Percentiles rank a stretch among this genome's conserved stretches.
Evolutionary conservation across 2,888 invertebrate species (phyloP).

Genomic region (Cyclophora albipunctata): DNA sequence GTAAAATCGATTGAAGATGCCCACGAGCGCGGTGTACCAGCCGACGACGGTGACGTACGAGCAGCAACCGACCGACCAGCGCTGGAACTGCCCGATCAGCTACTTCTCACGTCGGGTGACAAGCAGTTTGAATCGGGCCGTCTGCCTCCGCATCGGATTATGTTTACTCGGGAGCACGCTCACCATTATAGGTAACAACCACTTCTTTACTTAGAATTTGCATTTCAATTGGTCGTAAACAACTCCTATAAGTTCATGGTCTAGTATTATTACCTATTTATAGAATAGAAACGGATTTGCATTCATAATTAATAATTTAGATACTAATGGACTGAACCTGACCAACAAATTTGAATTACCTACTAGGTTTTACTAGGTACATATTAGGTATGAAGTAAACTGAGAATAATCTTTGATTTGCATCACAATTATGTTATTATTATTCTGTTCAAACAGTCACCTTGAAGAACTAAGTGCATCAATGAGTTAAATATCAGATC

Average conservation of each 20-base stretch:
- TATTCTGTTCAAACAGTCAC: constrained; percentile 25
- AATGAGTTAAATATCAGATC: constrained; percentile 14
- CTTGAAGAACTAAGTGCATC: constrained; percentile 27
- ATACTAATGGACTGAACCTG: too few species aligned
- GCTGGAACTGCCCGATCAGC: constrained; percentile 75
- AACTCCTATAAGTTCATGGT: constrained; percentile 3
- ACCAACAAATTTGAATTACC: too few species aligned
- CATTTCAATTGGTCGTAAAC: constrained; percentile 1
- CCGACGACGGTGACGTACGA: constrained; percentile 87
- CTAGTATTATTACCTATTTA: background rate
- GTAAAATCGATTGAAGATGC: constrained; percentile 62
- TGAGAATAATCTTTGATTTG: constrained; percentile 2
- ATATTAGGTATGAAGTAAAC: too few species aligned
- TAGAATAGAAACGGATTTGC: too few species aligned
- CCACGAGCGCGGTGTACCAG: constrained; percentile 84
- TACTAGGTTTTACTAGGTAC: too few species aligned
- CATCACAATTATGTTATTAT: constrained; percentile 15
- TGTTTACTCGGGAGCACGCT: constrained; percentile 61
- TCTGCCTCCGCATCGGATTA: constrained; percentile 57
- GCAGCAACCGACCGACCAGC: constrained; percentile 72
- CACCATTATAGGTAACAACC: constrained; percentile 58
- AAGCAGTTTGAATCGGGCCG: constrained; percentile 60
- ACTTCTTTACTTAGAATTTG: background rate
- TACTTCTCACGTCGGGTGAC: constrained; percentile 69
- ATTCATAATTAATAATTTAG: too few species aligned